Conservation (phyloP, 2,888 invertebrate species). For the Drosophila ustulata region DNA sequence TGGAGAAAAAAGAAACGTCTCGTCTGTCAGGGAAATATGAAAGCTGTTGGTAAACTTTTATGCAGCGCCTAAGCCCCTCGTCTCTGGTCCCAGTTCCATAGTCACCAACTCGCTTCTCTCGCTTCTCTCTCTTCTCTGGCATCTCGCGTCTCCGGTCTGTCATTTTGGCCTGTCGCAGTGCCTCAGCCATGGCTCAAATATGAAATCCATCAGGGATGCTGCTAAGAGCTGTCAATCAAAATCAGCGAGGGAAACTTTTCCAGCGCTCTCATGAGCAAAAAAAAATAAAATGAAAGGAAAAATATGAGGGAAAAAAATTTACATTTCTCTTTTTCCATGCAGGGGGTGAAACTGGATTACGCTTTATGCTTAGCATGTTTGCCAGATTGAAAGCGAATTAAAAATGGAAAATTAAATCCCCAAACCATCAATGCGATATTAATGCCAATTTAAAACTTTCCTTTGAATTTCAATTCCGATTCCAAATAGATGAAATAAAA, state of each 20-base stretch:
- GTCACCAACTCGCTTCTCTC: slow-evolving; percentile 38
- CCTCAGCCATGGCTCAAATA: slow-evolving; percentile 75
- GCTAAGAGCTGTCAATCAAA: slow-evolving; percentile 84
- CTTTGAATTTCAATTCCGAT: slow-evolving; percentile 41
- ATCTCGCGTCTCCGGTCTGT: slow-evolving; percentile 47
- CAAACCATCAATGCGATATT: slow-evolving; percentile 47
- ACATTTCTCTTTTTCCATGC: slow-evolving; percentile 62
- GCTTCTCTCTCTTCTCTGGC: slow-evolving; percentile 33
- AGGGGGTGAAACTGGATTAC: slow-evolving; percentile 59
- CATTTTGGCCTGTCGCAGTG: slow-evolving; percentile 54
- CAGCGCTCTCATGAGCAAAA: slow-evolving; percentile 32
- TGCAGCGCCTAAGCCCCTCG: slow-evolving; percentile 68
- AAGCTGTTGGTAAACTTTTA: slow-evolving; percentile 76
- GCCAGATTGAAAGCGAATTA: slow-evolving; percentile 77
- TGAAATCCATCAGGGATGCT: slow-evolving; percentile 84
- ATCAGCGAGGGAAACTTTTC: slow-evolving; percentile 81
- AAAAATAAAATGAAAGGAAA: slow-evolving; percentile 12
- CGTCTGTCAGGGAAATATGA: slow-evolving; percentile 74
- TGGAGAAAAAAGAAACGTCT: slow-evolving; percentile 44
- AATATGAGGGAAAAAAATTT: slow-evolving; percentile 58
- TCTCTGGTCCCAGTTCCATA: slow-evolving; percentile 14
- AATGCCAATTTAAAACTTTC: slow-evolving; percentile 21
- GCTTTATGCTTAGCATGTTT: slow-evolving; percentile 61
- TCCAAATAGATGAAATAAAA: slow-evolving; percentile 22
- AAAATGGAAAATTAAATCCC: slow-evolving; percentile 72